Conservation (phyloP, 2,888 invertebrate genomes). For the Drosophila colorata region DNA sequence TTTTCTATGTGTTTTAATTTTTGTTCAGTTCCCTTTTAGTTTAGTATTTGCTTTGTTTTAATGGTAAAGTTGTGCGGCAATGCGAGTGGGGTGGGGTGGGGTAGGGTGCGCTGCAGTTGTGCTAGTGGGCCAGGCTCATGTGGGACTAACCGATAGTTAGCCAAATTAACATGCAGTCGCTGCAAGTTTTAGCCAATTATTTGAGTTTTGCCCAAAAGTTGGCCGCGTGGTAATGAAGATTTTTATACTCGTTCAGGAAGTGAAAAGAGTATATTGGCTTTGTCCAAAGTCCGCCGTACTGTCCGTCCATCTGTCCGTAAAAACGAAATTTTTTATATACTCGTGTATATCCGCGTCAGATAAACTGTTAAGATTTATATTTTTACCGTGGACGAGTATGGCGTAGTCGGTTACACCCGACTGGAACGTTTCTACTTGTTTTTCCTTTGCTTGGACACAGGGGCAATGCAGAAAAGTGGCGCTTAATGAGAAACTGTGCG, state of each 20-base stretch:
- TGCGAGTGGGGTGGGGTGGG: neutral
- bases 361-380: no score
- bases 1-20: constrained; percentile 43
- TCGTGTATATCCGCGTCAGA: no score
- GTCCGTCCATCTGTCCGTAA: no score
- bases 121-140: constrained; percentile 32
- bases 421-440: no score
- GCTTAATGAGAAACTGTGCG: constrained; percentile 39
- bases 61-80: constrained; percentile 34
- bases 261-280: no score
- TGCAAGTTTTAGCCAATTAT: constrained; percentile 71
- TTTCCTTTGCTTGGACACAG: constrained; percentile 1
- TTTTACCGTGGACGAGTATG: no score
- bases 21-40: constrained; percentile 41
- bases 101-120: neutral
- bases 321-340: no score
- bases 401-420: no score
- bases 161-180: constrained; percentile 72
- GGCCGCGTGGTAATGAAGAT: constrained; percentile 30
- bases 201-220: constrained; percentile 42
- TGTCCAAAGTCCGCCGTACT: no score
- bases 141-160: constrained; percentile 52
- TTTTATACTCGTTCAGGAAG: no score
- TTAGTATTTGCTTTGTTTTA: constrained; percentile 62
- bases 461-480: constrained; percentile 7